Base-by-base conservation (phyloP, 2,797 vertebrate species). In the Odontamblyopus lacepedii region DNA sequence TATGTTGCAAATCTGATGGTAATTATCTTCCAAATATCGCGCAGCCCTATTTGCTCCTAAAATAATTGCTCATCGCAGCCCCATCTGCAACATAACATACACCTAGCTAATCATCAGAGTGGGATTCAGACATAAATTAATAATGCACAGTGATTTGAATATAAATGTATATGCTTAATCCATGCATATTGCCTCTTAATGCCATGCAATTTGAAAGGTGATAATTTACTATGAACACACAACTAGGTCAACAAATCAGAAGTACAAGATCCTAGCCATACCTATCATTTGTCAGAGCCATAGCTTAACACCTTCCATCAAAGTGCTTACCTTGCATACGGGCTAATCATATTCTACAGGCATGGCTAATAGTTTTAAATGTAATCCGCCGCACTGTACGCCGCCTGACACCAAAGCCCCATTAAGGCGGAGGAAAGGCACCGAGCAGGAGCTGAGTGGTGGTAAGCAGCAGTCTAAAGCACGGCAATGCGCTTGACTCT, bases 401-500 rank as follows among this genome's bases (percentile, higher is more conserved):
- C 78, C 68, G 74, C 78, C 78, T 81, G 71, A 74, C 60, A 82
- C 79, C 30, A 67, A 76, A 78, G 73, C 72, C 69, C 70, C 72
- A 84, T 82, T 82, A 85, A 85, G 63, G 60, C 85, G 53, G 67
- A 77, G 67, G 77, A 48, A 84, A 71, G 23, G 48, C 69, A 69
- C 29, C 71, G 69, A 7, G n/a, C 12, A 67, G 68, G 41, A 57
- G 78, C 79, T 67, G 65, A 53, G 27, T n/a, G 15, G 48, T 79
- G 82, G 70, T 83, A 78, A 65, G 84, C 80, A 81, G 83, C 84
- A 84, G 73, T 84, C 75, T 70, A 80, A 88, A 90, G 80, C 85
- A 86, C 87, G 88, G 88, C 90, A 90, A 83, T 91, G 89, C 84
- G 80, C 81, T 82, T 89, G 79, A 74, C 89, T 87, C 88, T 91